These are phyloP conservation scores for Bubalus kerabau DNA, from an alignment of 2,113 vertebrate species.

Conservation along the genomic window DNA sequence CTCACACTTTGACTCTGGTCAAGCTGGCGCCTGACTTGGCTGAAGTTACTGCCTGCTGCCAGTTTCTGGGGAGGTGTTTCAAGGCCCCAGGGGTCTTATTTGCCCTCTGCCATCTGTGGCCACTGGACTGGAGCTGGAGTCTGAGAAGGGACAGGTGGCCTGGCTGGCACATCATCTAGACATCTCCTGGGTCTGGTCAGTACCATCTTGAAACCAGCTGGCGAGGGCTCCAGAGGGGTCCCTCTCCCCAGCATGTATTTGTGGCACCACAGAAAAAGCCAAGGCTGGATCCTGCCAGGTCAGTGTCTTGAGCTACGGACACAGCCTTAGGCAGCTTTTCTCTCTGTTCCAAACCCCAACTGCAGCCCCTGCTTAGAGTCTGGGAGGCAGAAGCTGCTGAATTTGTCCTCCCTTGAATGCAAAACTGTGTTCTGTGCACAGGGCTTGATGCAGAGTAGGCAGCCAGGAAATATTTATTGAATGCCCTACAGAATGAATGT, in stretches of 20 bases:
- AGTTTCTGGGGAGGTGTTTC: conserved; percentile 12
- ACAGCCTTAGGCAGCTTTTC: not conserved
- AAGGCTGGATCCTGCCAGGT: conserved; percentile 3
- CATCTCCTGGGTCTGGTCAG: conserved; percentile 38
- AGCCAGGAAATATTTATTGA: conserved; percentile 3
- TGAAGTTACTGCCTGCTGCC: conserved; percentile 37
- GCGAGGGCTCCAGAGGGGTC: not conserved
- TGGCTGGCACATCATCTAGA: conserved; percentile 47
- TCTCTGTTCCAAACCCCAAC: not conserved
- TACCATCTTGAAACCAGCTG: conserved; percentile 3
- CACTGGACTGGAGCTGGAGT: conserved; percentile 18
- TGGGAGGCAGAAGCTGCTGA: not conserved
- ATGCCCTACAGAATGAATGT: not conserved
- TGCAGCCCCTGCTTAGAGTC: not conserved
- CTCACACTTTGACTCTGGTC: conserved; percentile 23
- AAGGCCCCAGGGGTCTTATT: conserved; percentile 27
- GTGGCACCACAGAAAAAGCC: not conserved
- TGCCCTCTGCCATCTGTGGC: conserved; percentile 60
- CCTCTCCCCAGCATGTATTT: not conserved
- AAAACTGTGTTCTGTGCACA: not conserved
- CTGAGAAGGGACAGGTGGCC: conserved; percentile 62
- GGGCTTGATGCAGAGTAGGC: not conserved
- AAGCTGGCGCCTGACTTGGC: conserved; percentile 31
- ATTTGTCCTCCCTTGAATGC: not conserved
- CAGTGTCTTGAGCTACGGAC: not conserved